phyloP scores from a whole-genome alignment of 2,113 vertebrate genomes.

The Forbesichthys papilliferus region DNA sequence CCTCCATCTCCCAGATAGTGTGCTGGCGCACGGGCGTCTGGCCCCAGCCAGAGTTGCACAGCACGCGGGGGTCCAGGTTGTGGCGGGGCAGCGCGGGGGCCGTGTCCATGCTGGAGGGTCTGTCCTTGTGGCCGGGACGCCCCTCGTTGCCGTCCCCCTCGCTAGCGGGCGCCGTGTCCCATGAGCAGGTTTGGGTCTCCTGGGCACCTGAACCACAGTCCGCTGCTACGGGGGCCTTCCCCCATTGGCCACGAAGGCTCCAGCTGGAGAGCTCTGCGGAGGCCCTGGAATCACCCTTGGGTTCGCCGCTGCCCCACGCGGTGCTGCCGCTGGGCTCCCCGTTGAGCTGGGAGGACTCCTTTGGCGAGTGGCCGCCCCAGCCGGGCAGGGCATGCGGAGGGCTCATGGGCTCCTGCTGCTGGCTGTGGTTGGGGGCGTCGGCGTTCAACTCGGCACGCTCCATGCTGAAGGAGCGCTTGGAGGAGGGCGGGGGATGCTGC shows the following conservation, averaged over 20 bases:
- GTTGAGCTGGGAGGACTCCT: conserved; percentile 79
- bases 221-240: conserved; percentile 78
- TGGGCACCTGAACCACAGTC: conserved; percentile 67
- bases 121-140: conserved; percentile 71
- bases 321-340: conserved; percentile 80
- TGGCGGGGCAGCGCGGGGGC: conserved; percentile 84
- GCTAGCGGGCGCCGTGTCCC: conserved; percentile 86
- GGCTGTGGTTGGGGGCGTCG: conserved; percentile 97
- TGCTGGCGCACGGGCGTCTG: conserved; percentile 97
- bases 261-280: conserved; percentile 85
- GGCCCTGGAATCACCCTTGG: conserved; percentile 81
- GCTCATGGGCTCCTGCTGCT: conserved; percentile 80
- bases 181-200: conserved; percentile 79
- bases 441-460: conserved; percentile 96
- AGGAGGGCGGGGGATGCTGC: conserved; percentile 84
- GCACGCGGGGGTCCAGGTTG: conserved; percentile 93
- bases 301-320: conserved; percentile 89
- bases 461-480: conserved; percentile 94
- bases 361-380: conserved; percentile 93
- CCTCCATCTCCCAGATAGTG: conserved; percentile 98
- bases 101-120: conserved; percentile 76
- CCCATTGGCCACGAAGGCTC: conserved; percentile 81
- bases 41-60: conserved; percentile 96
- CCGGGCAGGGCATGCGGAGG: conserved; percentile 91
- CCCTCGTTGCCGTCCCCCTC: conserved; percentile 87